Conservation (phyloP, 1,140 invertebrate genomes). For the Reticulitermes speratus region DNA sequence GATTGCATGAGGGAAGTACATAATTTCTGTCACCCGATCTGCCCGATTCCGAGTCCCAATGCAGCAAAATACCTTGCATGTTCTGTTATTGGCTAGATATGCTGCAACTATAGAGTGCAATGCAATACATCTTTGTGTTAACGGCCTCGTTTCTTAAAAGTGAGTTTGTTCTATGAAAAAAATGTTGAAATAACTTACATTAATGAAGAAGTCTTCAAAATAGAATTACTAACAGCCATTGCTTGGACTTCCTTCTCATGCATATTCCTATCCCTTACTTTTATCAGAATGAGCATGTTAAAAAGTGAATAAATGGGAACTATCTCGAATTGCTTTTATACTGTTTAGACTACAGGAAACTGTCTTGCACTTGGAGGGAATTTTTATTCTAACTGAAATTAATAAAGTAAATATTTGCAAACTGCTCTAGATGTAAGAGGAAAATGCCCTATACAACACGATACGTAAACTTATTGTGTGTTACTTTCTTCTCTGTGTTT, state of each 20-base stretch:
- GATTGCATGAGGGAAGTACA: too few relatives aligned
- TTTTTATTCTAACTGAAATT: too few relatives aligned
- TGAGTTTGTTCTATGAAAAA: background rate
- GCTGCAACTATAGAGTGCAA: background rate
- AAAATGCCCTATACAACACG: too few relatives aligned
- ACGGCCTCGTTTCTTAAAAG: background rate
- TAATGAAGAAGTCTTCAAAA: background rate
- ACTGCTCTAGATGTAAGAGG: too few relatives aligned
- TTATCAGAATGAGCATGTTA: background rate
- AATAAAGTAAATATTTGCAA: too few relatives aligned
- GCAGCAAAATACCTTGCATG: background rate
- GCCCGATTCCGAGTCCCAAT: background rate
- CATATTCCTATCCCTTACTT: background rate
- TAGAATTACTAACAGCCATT: background rate
- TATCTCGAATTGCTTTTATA: too few relatives aligned
- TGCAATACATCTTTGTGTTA: background rate
- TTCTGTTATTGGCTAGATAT: background rate
- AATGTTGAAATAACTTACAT: background rate
- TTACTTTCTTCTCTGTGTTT: too few relatives aligned
- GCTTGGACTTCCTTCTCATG: background rate
- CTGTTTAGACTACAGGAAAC: too few relatives aligned
- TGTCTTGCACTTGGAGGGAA: too few relatives aligned
- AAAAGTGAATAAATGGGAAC: too few relatives aligned
- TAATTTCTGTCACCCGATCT: background rate
- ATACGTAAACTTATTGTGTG: too few relatives aligned